phyloP scores from a whole-genome alignment of 2,888 invertebrate genomes.

The Andrena hattorfiana region DNA sequence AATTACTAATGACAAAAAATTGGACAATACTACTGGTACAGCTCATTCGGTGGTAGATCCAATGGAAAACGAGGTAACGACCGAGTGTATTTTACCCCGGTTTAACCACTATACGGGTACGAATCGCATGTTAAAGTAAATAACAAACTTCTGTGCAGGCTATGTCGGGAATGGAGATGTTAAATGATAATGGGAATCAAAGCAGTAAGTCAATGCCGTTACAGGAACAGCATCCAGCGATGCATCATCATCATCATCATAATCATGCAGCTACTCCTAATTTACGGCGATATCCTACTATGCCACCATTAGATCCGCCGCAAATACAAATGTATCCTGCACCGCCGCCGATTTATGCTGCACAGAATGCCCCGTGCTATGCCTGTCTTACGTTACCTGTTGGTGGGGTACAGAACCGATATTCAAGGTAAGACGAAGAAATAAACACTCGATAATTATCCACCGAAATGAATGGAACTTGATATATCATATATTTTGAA shows the following conservation, averaged over 20 bases:
- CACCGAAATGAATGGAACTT: neutral
- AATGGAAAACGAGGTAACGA: conserved; percentile 79
- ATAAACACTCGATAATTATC: neutral
- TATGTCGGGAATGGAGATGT: conserved; percentile 69
- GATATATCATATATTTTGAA: neutral
- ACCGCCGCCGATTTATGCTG: conserved; percentile 81
- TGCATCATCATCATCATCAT: conserved; percentile 81
- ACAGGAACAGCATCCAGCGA: conserved; percentile 78
- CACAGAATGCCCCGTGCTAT: conserved; percentile 81
- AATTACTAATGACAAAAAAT: conserved; percentile 77
- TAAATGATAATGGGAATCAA: conserved; percentile 73
- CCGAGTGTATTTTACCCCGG: neutral
- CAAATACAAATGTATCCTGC: conserved; percentile 82
- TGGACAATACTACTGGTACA: conserved; percentile 75
- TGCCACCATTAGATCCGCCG: conserved; percentile 79
- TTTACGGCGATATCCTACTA: conserved; percentile 80
- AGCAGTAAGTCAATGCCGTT: conserved; percentile 75
- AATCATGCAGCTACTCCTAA: conserved; percentile 77
- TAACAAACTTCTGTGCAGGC: conserved; percentile 53
- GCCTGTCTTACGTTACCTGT: conserved; percentile 82
- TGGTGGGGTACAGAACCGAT: conserved; percentile 81
- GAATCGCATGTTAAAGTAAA: neutral
- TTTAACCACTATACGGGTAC: conserved; percentile 1
- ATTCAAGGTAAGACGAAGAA: conserved; percentile 76
- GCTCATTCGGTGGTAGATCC: conserved; percentile 73